A percentile compares a stretch with the other conserved stretches of the same genome.
Evolutionary conservation across 2,113 vertebrate genomes (phyloP).

Genomic region (Cynopterus brachyotis): DNA sequence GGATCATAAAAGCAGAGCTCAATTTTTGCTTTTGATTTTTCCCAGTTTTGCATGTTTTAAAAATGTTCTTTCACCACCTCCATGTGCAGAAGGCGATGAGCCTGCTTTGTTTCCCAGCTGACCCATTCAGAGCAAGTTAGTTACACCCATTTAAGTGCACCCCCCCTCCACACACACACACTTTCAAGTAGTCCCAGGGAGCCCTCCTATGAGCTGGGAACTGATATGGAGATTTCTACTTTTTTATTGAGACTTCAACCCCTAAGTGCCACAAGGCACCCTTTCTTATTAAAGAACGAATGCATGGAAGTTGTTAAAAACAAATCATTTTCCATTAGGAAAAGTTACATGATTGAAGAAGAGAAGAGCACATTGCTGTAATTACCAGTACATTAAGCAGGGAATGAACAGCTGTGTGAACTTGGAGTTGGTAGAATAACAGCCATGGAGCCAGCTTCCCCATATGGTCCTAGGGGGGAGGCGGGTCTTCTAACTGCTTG

Average conservation of each 20-base stretch:
- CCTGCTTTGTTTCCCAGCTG: constrained; percentile 57
- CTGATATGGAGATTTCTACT: neutral
- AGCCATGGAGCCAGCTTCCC: constrained; percentile 61
- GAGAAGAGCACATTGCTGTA: constrained; percentile 60
- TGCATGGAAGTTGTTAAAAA: constrained; percentile 60
- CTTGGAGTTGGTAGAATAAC: constrained; percentile 46
- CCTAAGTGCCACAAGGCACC: neutral
- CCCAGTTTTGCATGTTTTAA: constrained; percentile 32
- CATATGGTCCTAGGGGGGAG: constrained; percentile 45
- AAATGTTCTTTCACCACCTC: constrained; percentile 51
- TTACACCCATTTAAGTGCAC: constrained; percentile 43
- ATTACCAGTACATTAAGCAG: constrained; percentile 58
- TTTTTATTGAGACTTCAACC: constrained; percentile 2
- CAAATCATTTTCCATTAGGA: constrained; percentile 65
- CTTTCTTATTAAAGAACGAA: constrained; percentile 58
- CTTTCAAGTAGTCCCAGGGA: neutral
- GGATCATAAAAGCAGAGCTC: constrained; percentile 42
- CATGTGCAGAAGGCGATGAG: constrained; percentile 3
- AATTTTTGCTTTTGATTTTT: constrained; percentile 67
- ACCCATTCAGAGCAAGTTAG: constrained; percentile 60
- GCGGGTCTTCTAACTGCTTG: neutral
- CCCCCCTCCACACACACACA: neutral
- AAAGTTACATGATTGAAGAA: constrained; percentile 56
- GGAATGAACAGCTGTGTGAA: constrained; percentile 70
- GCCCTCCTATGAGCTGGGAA: constrained; percentile 5